These are phyloP conservation scores for Hydropsyche betteni DNA, from an alignment of 2,888 invertebrate genomes.

Conservation along the genomic window DNA sequence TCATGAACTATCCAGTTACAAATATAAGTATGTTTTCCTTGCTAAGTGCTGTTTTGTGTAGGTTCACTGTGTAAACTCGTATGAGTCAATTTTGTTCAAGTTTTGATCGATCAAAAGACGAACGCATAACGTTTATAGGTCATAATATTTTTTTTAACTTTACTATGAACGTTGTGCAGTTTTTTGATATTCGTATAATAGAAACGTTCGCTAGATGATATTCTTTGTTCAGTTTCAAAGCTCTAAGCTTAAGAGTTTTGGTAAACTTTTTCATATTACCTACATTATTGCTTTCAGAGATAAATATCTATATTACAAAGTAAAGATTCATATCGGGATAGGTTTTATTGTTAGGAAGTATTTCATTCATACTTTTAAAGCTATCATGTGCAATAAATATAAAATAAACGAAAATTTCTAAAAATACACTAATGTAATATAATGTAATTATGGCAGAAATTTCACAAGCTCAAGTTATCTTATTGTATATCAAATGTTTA, in stretches of 20 bases:
- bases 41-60: slow-evolving; percentile 23
- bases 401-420: too few species aligned
- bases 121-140: not conserved
- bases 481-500: too few species aligned
- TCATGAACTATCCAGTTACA: slow-evolving; percentile 14
- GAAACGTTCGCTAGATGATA: not conserved
- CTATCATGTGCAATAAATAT: too few species aligned
- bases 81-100: not conserved
- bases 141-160: too few species aligned
- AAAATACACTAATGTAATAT: too few species aligned
- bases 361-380: too few species aligned
- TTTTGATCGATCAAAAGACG: not conserved
- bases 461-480: too few species aligned
- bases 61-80: not conserved
- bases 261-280: slow-evolving; percentile 8
- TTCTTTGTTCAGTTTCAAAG: slow-evolving; percentile 1
- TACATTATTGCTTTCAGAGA: not conserved
- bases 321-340: too few species aligned
- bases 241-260: slow-evolving; percentile 17
- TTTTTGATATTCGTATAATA: not conserved
- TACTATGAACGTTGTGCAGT: too few species aligned
- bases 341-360: too few species aligned
- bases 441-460: too few species aligned
- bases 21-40: slow-evolving; percentile 12
- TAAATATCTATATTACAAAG: too few species aligned